Evolutionary conservation across 2,113 vertebrate genomes (phyloP), one percentile per base, ranked within the genome.

Genomic region (Conger conger): DNA sequence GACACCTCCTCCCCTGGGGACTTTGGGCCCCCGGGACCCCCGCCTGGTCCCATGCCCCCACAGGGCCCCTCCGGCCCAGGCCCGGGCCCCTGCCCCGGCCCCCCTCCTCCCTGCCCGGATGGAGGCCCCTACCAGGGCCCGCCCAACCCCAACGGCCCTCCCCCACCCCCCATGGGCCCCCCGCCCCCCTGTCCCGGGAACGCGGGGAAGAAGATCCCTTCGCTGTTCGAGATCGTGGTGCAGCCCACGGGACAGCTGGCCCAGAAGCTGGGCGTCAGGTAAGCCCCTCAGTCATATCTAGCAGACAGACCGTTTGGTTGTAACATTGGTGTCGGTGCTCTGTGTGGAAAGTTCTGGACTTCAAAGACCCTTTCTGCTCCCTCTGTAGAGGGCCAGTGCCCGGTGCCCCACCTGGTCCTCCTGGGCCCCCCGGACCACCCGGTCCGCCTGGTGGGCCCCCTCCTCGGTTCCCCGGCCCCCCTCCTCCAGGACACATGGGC

Each of bases 151-250:
- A 90, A 87, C 0, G 91, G 93, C 0, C 96, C 94, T 0, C 94
- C 94, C 0, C 95, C 95, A 0, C 94, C 92, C 77, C 0, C 96
- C 90, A 93, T 95, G 0, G 94, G 94, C 0, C 96, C 95, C 0
- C 96, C 96, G 0, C 95, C 95, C 91, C 94, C 0, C 89, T 96
- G 81, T 91, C 94, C 0, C 90, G 95, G 0, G 93, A 96, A 91
- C 85, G 87, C 81, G 0, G 94, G 95, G 40, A 96, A 96, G 90
- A 99, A 99, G 91, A 99, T 99, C 80, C 98, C 98, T 0, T 99
- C 98, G 0, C 89, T 99, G 60, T 99, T 99, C 63, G 98, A 99
- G 93, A 97, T 99, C 3, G 97, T 98, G 76, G 98, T 99, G 11
- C 95, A 98, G 73, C 98, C 98, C 11, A 99, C 97, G 0, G 97